phyloP scores from a whole-genome alignment of 2,888 invertebrate species.

The Augiades crinisus region DNA sequence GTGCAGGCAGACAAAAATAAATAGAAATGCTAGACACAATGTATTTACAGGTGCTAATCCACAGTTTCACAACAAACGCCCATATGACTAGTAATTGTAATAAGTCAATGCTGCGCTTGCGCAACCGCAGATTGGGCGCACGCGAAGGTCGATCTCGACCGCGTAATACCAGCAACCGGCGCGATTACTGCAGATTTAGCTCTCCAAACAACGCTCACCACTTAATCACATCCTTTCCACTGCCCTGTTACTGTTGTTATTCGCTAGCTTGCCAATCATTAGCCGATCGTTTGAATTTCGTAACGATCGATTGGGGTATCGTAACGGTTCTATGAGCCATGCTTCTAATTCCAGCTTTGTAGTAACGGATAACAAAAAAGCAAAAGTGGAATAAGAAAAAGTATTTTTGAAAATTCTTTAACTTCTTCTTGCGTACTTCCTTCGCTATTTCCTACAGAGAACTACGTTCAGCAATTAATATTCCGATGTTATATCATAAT shows the following conservation, averaged over 20 bases:
- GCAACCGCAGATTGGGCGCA: constrained; percentile 35
- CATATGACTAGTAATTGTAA: constrained; percentile 19
- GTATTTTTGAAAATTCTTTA: too few species aligned
- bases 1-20: too few species aligned
- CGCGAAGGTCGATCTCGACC: constrained; percentile 41
- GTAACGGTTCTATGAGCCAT: too few species aligned
- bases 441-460: too few species aligned
- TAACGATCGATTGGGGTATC: background rate
- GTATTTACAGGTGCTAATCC: background rate
- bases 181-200: constrained; percentile 36
- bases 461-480: too few species aligned
- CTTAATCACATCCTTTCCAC: constrained; percentile 38
- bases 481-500: too few species aligned
- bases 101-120: constrained; percentile 31
- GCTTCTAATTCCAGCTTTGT: too few species aligned
- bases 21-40: too few species aligned
- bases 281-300: background rate
- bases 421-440: too few species aligned
- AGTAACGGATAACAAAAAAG: too few species aligned
- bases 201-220: constrained; percentile 34
- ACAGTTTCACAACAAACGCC: background rate
- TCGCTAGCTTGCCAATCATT: constrained; percentile 19
- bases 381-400: too few species aligned
- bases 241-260: constrained; percentile 25
- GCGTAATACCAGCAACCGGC: constrained; percentile 31